Percentiles rank a stretch among this genome's conserved stretches.
These are phyloP conservation scores for Pherbina coryleti DNA, from an alignment of 2,888 invertebrate genomes.

Conservation along the genomic window DNA sequence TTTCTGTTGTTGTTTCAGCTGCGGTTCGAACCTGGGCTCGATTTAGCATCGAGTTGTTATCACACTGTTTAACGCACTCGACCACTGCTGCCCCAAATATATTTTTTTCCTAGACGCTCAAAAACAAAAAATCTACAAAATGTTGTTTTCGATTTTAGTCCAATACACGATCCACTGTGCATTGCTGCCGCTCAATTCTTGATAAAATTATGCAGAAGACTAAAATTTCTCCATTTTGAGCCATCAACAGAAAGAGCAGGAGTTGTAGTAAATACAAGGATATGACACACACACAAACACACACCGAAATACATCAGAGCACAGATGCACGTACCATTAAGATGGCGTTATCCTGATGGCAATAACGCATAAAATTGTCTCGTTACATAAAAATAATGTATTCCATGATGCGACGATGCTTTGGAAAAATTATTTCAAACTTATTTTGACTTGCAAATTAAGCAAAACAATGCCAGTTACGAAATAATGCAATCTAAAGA, in stretches of 20 bases:
- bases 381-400: too few species aligned
- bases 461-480: neutral
- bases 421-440: neutral
- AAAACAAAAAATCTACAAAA: too few species aligned
- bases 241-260: too few species aligned
- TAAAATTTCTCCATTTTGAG: neutral
- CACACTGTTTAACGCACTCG: too few species aligned
- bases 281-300: neutral
- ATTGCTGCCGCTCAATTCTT: neutral
- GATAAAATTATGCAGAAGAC: neutral
- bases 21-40: too few species aligned
- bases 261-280: neutral
- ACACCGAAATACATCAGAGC: neutral
- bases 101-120: too few species aligned
- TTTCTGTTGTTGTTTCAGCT: too few species aligned
- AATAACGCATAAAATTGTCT: neutral
- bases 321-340: neutral
- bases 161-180: too few species aligned
- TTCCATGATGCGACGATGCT: too few species aligned
- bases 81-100: too few species aligned
- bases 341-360: neutral
- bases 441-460: neutral
- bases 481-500: neutral
- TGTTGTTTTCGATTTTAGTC: too few species aligned
- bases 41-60: too few species aligned